Evolutionary conservation across 2,888 invertebrate species (phyloP).

Genomic region (Epinotia brunnichana): DNA sequence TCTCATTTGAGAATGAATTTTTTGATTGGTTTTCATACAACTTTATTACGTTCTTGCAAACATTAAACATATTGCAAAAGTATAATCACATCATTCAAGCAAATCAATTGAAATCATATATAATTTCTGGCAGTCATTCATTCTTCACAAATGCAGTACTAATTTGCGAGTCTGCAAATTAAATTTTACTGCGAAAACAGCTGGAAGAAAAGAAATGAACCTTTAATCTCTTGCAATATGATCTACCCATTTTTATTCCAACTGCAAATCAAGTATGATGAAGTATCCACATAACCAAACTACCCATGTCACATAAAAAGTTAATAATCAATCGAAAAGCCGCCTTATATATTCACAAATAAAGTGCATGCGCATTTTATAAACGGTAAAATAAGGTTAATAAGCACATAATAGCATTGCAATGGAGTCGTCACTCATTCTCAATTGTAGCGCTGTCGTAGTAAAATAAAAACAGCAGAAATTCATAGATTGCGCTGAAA

Average conservation of each 20-base stretch:
- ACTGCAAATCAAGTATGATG: background rate
- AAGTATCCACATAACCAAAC: background rate
- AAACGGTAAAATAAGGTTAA: constrained; percentile 26
- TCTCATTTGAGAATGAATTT: too few relatives aligned
- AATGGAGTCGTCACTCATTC: constrained; percentile 53
- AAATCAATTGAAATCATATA: constrained; percentile 34
- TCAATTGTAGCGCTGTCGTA: constrained; percentile 39
- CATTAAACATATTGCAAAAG: background rate
- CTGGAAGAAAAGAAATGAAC: background rate
- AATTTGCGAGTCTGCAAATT: constrained; percentile 22
- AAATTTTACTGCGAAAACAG: background rate
- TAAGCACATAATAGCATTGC: constrained; percentile 45
- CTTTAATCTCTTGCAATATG: constrained; percentile 3
- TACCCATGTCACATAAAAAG: background rate
- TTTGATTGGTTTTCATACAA: too few relatives aligned
- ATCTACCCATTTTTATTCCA: background rate
- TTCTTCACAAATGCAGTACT: constrained; percentile 33
- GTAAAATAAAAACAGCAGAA: constrained; percentile 28
- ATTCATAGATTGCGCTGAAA: background rate
- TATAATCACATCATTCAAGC: constrained; percentile 12
- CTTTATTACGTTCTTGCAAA: background rate
- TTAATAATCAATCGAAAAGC: constrained; percentile 10
- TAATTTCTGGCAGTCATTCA: constrained; percentile 22
- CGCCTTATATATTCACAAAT: background rate
- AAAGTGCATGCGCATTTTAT: constrained; percentile 4